Conservation (phyloP, 2,888 invertebrate genomes). For the Slavum lentiscoides region DNA sequence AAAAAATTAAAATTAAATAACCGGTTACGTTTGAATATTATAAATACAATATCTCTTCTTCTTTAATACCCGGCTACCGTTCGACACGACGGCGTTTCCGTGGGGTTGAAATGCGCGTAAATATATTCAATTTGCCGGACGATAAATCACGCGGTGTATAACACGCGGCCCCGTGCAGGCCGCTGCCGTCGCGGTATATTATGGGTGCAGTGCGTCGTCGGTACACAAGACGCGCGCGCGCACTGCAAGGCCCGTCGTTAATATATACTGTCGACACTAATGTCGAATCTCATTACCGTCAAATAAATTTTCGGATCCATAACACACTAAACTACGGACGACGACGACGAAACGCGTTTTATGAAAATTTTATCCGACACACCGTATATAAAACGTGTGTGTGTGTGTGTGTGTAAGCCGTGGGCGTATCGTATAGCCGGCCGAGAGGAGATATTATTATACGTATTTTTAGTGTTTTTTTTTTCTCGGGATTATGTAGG, state of each 20-base stretch:
- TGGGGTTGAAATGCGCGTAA: constrained; percentile 27
- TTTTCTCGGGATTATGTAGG: not conserved
- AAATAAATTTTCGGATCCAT: constrained; percentile 43
- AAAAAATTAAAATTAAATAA: not conserved
- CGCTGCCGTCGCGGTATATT: too few relatives aligned
- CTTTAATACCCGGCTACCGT: constrained; percentile 30
- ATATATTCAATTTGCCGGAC: constrained; percentile 28
- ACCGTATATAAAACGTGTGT: not conserved
- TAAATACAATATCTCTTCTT: not conserved
- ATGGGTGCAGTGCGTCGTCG: too few relatives aligned
- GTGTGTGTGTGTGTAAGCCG: constrained; percentile 10
- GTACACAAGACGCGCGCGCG: not conserved
- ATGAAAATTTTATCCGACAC: constrained; percentile 45
- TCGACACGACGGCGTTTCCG: not conserved
- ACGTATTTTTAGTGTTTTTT: constrained; percentile 33
- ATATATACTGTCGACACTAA: constrained; percentile 46
- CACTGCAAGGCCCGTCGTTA: not conserved
- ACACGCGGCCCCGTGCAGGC: too few relatives aligned
- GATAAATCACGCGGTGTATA: constrained; percentile 34
- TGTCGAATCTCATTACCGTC: constrained; percentile 50
- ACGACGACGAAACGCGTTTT: constrained; percentile 7
- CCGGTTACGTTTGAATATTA: constrained; percentile 24
- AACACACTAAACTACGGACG: constrained; percentile 22
- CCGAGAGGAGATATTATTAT: not conserved
- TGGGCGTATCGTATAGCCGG: constrained; percentile 25